These are phyloP conservation scores for Xenotilapia flavipinnis DNA, from an alignment of 2,113 vertebrate genomes.

Conservation along the genomic window DNA sequence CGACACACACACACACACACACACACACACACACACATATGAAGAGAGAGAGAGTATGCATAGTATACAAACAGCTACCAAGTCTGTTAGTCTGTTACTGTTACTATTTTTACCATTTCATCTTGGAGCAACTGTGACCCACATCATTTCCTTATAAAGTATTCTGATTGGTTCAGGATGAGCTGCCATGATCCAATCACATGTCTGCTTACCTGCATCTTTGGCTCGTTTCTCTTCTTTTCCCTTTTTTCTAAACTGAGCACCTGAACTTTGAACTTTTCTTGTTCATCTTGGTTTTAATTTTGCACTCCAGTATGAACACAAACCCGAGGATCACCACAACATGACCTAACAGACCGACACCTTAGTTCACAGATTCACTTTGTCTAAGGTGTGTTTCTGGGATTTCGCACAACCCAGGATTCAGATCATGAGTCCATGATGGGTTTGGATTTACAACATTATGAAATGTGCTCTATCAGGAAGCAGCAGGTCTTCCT, in stretches of 20 bases:
- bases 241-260: background rate
- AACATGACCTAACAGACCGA: accelerated
- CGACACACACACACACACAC: background rate
- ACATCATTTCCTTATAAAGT: background rate
- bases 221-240: accelerated
- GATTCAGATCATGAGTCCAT: background rate
- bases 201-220: background rate
- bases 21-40: accelerated
- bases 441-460: accelerated
- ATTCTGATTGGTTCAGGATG: background rate
- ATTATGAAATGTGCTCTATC: background rate
- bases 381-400: background rate
- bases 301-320: accelerated
- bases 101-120: accelerated
- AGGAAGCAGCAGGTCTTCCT: background rate
- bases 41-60: background rate
- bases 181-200: accelerated
- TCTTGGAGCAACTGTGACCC: accelerated
- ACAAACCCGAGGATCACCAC: accelerated
- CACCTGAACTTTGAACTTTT: accelerated
- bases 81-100: background rate
- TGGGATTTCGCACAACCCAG: accelerated
- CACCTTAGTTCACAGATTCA: background rate
- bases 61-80: background rate
- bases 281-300: background rate